Evolutionary conservation across 2,888 invertebrate genomes (phyloP), one percentile per base, ranked within the genome.

Genomic region (Aspidapion aeneum): DNA sequence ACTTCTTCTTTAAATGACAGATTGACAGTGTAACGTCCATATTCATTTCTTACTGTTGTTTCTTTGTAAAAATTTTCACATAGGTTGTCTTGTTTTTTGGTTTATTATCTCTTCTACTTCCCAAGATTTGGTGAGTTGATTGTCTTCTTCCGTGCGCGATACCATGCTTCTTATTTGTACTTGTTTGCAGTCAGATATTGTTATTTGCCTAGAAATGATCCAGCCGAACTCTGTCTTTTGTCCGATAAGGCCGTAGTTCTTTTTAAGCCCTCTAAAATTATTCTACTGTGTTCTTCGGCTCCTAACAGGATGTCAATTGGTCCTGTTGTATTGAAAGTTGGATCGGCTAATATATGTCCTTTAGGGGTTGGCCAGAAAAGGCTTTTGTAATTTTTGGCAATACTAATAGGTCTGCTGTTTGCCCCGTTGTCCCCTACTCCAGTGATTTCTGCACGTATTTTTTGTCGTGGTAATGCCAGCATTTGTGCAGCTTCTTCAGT

Each of bases 1-100:
- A n/a, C n/a, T n/a, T n/a, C n/a, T n/a, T n/a, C n/a, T n/a, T n/a
- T n/a, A n/a, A n/a, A n/a, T n/a, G n/a, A n/a, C 7, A 17, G 54
- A n/a, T 17, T 17, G 17, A 7, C 17, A n/a, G 16, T 18, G 16
- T 9, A 18, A n/a, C n/a, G n/a, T n/a, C n/a, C n/a, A n/a, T 17
- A 7, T 56, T 56, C 19, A 9, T 56, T 18, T 56, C 19, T 56
- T 19, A 21, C 18, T 2, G 56, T 56, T 56, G 56, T 56, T 19
- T 17, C 17, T n/a, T 21, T 9, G 21, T 56, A 56, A 7, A 56
- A n/a, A 7, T 56, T 19, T 56, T 56, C 56, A 19, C 56, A 56
- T 21, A 18, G 7, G 7, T 56, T 7, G 18, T 56, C 56, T 18
- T 56, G 12, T 21, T 9, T 18, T 9, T 19, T 7, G 5, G 16